Evolutionary conservation across 2,113 vertebrate genomes (phyloP), one percentile per base, ranked within the genome.

Genomic region (Xenus cinereus): DNA sequence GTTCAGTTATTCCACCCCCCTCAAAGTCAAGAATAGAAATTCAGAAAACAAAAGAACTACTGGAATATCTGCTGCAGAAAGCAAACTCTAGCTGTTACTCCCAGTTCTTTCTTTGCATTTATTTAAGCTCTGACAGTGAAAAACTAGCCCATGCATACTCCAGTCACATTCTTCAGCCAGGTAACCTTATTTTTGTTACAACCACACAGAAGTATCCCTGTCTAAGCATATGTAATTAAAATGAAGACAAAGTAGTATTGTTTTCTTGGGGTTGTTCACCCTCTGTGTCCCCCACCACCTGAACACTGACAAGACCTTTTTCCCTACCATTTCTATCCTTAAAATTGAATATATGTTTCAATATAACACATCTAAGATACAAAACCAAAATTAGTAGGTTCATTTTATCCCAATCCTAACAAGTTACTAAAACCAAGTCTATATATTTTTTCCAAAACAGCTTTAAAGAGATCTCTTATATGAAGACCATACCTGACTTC

Each of bases 401-500:
- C 7, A 3, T 39, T 73, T 32, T 18, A 0, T 0, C 12, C 59
- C 12, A 67, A 4, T 45, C 54, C 35, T 51, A 92, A 26, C 7
- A 72, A 21, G 10, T 27, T 63, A 71, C 19, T 27, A 39, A 14
- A 67, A 4, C 17, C 16, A 33, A 43, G 20, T 19, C 48, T 28
- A 16, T 12, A 1, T 13, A 1, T 22, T 24, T 83, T 43, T 19
- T 24, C 21, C n/a, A 24, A 20, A 77, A 66, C 0, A 7, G 10
- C 4, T 76, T 77, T 59, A 43, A 46, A 74, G 22, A 35, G 3
- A 59, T 35, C 41, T 50, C 10, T 57, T 16, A 20, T n/a, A 46
- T 4, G 1, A 2, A 59, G 23, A 4, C 30, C 95, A 77, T 98
- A 99, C 99, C 98, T 95, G 98, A 98, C 79, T 99, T 98, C 84